Evolutionary conservation across 2,113 vertebrate species (phyloP).

Genomic region (Thamnophis sirtalis): DNA sequence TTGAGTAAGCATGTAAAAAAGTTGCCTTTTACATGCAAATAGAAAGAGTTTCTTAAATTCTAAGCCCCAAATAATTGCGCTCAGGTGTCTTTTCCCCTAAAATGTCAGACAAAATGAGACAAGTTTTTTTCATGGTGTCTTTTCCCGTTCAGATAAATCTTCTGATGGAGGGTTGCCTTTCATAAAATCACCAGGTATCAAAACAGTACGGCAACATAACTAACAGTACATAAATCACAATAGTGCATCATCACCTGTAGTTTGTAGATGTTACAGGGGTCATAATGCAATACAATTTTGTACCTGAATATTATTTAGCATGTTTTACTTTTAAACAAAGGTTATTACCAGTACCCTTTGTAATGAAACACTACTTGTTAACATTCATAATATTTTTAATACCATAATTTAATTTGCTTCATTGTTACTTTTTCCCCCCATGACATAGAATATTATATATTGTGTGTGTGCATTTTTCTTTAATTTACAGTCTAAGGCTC

Average conservation of each 20-base stretch:
- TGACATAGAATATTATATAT: not conserved
- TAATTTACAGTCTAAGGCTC: slow-evolving; percentile 89
- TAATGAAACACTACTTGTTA: not conserved
- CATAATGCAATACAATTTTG: not conserved
- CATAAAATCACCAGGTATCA: too few relatives aligned
- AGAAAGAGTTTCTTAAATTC: not conserved
- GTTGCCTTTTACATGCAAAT: not conserved
- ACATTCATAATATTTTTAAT: not conserved
- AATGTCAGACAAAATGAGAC: not conserved
- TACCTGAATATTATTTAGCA: not conserved
- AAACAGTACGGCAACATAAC: not conserved
- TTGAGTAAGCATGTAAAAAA: not conserved
- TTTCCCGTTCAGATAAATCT: not conserved
- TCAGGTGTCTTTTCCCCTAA: not conserved
- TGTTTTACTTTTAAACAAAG: not conserved
- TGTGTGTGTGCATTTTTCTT: not conserved
- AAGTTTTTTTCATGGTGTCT: too few relatives aligned
- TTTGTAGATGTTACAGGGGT: not conserved
- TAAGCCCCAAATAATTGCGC: not conserved
- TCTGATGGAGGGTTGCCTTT: not conserved
- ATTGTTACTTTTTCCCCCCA: not conserved
- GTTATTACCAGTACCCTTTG: not conserved
- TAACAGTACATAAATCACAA: not conserved
- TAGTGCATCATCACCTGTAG: not conserved
- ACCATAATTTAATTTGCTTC: not conserved